A percentile compares a stretch with the other conserved stretches of the same genome.
These are phyloP conservation scores for Mionectes macconnelli DNA, from an alignment of 2,113 vertebrate species.

Conservation along the genomic window DNA sequence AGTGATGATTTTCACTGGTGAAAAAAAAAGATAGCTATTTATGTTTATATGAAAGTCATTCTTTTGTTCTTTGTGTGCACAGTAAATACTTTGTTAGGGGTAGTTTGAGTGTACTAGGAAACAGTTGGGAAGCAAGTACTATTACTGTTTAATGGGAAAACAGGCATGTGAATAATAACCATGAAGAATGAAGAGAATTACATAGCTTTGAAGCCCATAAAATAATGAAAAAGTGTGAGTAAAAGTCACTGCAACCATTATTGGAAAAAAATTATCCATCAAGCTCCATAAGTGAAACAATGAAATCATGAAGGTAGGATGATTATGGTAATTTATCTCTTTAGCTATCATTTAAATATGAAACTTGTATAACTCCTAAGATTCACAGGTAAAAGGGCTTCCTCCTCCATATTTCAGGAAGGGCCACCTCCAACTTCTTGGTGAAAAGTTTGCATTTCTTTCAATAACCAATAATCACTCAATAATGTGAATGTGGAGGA, in stretches of 20 bases:
- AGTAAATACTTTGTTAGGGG: neutral
- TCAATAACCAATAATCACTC: neutral
- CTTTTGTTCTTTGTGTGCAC: neutral
- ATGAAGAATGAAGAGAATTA: neutral
- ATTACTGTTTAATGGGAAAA: neutral
- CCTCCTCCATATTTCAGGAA: neutral
- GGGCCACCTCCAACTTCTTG: rapidly evolving
- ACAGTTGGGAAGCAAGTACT: neutral
- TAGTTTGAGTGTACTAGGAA: neutral
- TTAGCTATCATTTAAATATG: neutral
- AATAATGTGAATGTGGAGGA: neutral
- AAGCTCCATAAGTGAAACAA: neutral
- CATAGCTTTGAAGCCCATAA: neutral
- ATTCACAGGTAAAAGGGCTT: neutral
- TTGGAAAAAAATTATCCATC: neutral
- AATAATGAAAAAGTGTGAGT: neutral
- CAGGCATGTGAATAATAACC: neutral
- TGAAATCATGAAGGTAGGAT: neutral
- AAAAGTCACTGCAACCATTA: neutral
- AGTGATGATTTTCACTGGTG: neutral
- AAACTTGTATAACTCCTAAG: neutral
- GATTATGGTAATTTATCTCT: neutral
- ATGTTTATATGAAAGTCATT: neutral
- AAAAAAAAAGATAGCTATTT: neutral
- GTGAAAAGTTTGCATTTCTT: neutral